Percentiles rank a stretch among this genome's conserved stretches.
These are phyloP conservation scores for Abramis brama DNA, from an alignment of 2,113 vertebrate species.

Conservation along the genomic window DNA sequence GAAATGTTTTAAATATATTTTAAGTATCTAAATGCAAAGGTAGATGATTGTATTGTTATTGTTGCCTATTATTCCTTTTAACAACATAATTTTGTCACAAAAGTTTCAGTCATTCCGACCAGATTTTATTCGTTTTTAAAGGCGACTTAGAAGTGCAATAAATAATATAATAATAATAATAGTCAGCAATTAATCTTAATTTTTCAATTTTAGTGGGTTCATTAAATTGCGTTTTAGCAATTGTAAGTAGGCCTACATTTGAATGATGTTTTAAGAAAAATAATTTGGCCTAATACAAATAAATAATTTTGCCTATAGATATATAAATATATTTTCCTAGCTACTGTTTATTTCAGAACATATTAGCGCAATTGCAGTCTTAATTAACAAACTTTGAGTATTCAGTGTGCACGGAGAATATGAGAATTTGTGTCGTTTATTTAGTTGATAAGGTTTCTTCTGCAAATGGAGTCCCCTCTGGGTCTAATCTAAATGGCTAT, in stretches of 20 bases:
- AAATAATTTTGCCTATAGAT: not conserved
- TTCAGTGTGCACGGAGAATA: slow-evolving; percentile 2
- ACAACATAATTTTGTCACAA: no score
- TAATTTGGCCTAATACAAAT: not conserved
- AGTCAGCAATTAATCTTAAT: not conserved
- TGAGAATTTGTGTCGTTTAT: slow-evolving; percentile 54
- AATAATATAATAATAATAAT: not conserved
- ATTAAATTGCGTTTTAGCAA: not conserved
- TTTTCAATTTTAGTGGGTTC: not conserved
- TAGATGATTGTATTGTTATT: not conserved
- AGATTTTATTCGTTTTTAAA: not conserved
- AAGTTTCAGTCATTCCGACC: no score
- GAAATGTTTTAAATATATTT: slow-evolving; percentile 17
- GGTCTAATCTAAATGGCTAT: slow-evolving; percentile 78
- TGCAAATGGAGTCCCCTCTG: slow-evolving; percentile 71
- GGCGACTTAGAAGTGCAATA: not conserved
- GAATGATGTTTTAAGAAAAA: not conserved
- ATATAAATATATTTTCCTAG: not conserved
- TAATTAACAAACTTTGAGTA: not conserved
- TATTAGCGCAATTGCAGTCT: not conserved
- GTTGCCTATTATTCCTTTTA: no score
- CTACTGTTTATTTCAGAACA: not conserved
- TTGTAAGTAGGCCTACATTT: no score
- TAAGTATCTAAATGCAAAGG: not conserved
- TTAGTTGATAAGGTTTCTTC: slow-evolving; percentile 65